Evolutionary conservation across 2,888 invertebrate genomes (phyloP).

Genomic region (Alviniconcha strummeri): DNA sequence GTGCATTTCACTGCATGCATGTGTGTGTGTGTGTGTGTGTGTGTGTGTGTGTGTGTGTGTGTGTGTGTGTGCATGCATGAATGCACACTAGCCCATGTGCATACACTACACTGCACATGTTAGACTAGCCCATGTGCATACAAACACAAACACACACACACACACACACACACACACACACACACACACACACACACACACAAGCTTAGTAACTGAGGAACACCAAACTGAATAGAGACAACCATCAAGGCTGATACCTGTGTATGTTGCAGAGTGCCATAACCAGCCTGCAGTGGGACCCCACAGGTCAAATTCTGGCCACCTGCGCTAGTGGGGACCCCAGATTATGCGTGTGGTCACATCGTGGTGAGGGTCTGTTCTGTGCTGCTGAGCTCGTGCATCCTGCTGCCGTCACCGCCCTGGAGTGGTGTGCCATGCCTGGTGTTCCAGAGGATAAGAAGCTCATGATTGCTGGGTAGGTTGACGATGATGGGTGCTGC

Average conservation of each 20-base stretch:
- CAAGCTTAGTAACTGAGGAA: too few species aligned
- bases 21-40: slow-evolving; percentile 13
- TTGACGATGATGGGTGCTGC: too few species aligned
- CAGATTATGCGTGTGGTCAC: slow-evolving; percentile 75
- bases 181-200: too few species aligned
- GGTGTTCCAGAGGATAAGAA: slow-evolving; percentile 71
- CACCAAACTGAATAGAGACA: too few species aligned
- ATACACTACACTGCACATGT: too few species aligned
- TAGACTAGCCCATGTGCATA: too few species aligned
- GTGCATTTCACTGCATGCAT: not conserved
- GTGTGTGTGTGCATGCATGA: too few species aligned
- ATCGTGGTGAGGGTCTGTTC: slow-evolving; percentile 71
- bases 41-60: not conserved
- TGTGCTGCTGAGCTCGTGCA: slow-evolving; percentile 75
- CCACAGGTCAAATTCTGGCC: slow-evolving; percentile 76
- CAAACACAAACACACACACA: too few species aligned
- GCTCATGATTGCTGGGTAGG: slow-evolving; percentile 65
- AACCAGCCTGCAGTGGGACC: slow-evolving; percentile 76
- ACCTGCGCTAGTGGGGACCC: slow-evolving; percentile 75
- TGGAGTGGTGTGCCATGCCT: slow-evolving; percentile 77
- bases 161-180: too few species aligned
- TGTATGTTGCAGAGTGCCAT: slow-evolving; percentile 68
- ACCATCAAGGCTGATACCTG: too few species aligned
- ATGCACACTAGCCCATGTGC: too few species aligned
- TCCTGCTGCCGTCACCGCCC: slow-evolving; percentile 74